phyloP scores from a whole-genome alignment of 1,140 invertebrate species.

The Drosophila kepulauana region DNA sequence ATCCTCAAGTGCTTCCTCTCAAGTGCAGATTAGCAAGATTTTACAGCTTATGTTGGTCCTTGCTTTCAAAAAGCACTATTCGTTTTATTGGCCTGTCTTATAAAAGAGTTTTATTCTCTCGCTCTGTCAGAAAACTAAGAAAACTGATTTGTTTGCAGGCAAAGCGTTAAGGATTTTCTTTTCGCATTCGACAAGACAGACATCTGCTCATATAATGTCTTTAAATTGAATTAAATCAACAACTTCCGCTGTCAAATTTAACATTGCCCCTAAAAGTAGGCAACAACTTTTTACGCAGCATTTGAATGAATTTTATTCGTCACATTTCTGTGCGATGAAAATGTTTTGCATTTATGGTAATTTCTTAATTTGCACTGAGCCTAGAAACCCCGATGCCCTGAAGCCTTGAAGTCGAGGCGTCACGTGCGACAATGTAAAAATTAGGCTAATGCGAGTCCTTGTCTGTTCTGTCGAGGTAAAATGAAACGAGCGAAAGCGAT shows the following conservation, averaged over 20 bases:
- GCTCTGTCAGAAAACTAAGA: not conserved
- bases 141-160: not conserved
- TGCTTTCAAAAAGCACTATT: constrained; percentile 32
- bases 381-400: too few species aligned
- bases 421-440: constrained; percentile 56
- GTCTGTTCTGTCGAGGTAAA: not conserved
- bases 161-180: not conserved
- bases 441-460: constrained; percentile 48
- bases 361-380: constrained; percentile 44
- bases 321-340: constrained; percentile 3
- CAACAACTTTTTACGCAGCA: constrained; percentile 10
- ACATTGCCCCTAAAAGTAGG: constrained; percentile 12
- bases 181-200: not conserved
- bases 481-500: constrained; percentile 17
- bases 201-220: not conserved
- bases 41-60: constrained; percentile 58
- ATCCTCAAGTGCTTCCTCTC: constrained; percentile 62
- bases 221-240: constrained; percentile 10
- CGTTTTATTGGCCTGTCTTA: constrained; percentile 28
- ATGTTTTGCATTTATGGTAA: constrained; percentile 57
- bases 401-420: not conserved
- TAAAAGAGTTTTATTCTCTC: constrained; percentile 35
- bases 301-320: constrained; percentile 24
- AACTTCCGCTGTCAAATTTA: not conserved
- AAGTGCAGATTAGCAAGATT: constrained; percentile 78